These are phyloP conservation scores for Trichopria drosophilae DNA, from an alignment of 2,888 invertebrate genomes.

Conservation along the genomic window DNA sequence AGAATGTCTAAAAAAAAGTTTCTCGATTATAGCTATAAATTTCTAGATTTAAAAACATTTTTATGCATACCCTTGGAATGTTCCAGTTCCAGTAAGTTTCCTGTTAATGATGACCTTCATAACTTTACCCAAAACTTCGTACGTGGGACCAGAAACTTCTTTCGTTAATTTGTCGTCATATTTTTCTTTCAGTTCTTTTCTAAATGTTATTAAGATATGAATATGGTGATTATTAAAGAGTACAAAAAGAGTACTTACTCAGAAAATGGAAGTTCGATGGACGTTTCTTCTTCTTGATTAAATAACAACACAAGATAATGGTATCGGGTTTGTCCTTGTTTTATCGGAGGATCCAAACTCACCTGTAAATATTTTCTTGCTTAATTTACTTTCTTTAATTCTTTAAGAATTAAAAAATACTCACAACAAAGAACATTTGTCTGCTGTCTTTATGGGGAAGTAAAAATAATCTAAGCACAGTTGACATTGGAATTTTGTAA, in stretches of 20 bases:
- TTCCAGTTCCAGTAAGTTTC: conserved; percentile 92
- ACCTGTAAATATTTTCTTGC: conserved; percentile 54
- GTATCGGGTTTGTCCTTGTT: conserved; percentile 98
- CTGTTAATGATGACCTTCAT: conserved; percentile 95
- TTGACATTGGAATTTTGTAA: conserved; percentile 98
- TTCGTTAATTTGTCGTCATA: conserved; percentile 90
- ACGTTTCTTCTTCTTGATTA: conserved; percentile 90
- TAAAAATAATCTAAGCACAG: conserved; percentile 90
- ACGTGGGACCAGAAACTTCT: conserved; percentile 89
- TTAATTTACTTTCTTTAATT: neutral
- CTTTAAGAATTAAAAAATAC: conserved; percentile 34
- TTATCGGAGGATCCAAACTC: conserved; percentile 97
- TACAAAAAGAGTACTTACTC: conserved; percentile 68
- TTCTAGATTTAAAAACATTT: neutral
- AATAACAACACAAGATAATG: conserved; percentile 94
- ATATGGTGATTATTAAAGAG: neutral
- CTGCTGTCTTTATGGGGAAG: conserved; percentile 96
- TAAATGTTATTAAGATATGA: conserved; percentile 51
- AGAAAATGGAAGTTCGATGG: conserved; percentile 85
- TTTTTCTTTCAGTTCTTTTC: conserved; percentile 87
- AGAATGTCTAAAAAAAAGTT: conserved; percentile 47
- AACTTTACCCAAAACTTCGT: conserved; percentile 92
- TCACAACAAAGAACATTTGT: conserved; percentile 96
- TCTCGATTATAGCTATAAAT: conserved; percentile 7
- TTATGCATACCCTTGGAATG: conserved; percentile 80